These are phyloP conservation scores for Sepioteuthis lessoniana DNA, from an alignment of 2,888 invertebrate species.

Conservation along the genomic window DNA sequence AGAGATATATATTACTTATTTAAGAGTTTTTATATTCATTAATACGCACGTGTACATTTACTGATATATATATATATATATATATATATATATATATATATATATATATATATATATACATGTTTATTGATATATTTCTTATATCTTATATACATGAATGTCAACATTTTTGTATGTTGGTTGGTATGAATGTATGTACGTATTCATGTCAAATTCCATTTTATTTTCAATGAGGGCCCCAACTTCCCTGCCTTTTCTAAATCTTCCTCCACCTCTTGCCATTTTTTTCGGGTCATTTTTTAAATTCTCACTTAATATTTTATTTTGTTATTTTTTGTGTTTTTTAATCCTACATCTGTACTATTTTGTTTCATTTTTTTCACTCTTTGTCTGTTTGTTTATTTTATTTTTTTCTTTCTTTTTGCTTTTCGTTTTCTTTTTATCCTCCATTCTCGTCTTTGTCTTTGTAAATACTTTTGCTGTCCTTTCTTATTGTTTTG, in stretches of 20 bases:
- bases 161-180: neutral
- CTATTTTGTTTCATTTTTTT: neutral
- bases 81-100: too few species aligned
- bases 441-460: neutral
- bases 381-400: neutral
- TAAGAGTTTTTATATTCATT: neutral
- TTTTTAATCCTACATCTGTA: too few species aligned
- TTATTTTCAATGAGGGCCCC: neutral
- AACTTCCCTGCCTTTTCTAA: neutral
- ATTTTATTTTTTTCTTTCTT: neutral
- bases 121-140: too few species aligned
- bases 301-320: neutral
- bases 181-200: neutral
- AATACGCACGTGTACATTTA: neutral
- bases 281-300: neutral
- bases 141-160: too few species aligned
- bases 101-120: too few species aligned
- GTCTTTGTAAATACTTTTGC: neutral
- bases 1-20: neutral
- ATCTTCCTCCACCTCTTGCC: neutral
- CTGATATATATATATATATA: neutral
- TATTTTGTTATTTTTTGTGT: neutral
- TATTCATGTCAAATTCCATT: neutral
- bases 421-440: neutral
- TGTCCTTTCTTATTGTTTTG: neutral